Percentiles rank a stretch among this genome's conserved stretches.
These are phyloP conservation scores for Orgyia antiqua DNA, from an alignment of 2,888 invertebrate genomes.

Conservation along the genomic window DNA sequence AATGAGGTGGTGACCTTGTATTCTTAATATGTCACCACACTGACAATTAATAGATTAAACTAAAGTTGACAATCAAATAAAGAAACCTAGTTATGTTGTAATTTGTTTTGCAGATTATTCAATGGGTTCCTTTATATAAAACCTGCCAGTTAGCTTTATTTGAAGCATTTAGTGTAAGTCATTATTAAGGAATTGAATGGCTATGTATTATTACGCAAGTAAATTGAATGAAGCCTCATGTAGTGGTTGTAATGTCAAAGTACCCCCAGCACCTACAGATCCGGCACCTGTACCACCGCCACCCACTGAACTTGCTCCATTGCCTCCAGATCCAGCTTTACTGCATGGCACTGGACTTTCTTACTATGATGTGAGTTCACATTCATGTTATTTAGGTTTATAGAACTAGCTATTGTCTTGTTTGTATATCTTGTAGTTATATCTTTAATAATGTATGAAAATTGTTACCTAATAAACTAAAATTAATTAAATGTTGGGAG, in stretches of 20 bases:
- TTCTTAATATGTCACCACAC: no score
- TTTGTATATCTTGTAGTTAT: no score
- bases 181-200: constrained; percentile 67
- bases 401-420: no score
- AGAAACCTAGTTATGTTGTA: no score
- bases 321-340: constrained; percentile 50
- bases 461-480: no score
- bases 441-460: no score
- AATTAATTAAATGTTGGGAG: no score
- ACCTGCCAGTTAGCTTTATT: constrained; percentile 30
- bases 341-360: constrained; percentile 62
- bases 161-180: constrained; percentile 35
- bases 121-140: constrained; percentile 44
- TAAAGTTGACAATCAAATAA: no score
- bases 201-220: constrained; percentile 85
- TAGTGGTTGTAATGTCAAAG: constrained; percentile 74
- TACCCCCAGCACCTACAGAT: constrained; percentile 55
- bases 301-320: constrained; percentile 51
- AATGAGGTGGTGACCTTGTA: no score
- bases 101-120: constrained; percentile 36
- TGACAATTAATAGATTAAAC: no score
- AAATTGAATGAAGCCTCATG: constrained; percentile 82
- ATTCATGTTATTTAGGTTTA: no score
- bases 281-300: constrained; percentile 52
- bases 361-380: constrained; percentile 67